A percentile compares a stretch with the other conserved stretches of the same genome.
These are phyloP conservation scores for Galleria mellonella DNA, from an alignment of 1,140 invertebrate genomes.

Conservation along the genomic window DNA sequence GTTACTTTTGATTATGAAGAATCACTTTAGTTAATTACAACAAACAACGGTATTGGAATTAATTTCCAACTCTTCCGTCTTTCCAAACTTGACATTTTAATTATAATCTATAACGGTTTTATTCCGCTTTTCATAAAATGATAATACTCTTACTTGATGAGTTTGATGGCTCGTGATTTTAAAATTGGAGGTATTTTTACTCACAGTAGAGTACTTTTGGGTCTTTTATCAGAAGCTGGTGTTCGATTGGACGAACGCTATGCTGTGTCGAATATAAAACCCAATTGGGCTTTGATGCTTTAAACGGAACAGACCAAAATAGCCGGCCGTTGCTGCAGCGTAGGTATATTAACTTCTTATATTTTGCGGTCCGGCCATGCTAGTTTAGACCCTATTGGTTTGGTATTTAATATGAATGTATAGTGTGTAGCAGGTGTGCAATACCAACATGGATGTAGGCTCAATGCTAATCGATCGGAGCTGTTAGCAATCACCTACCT, in stretches of 20 bases:
- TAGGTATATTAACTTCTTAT: neutral
- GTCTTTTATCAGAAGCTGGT: slow-evolving; percentile 40
- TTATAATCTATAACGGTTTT: slow-evolving; percentile 5
- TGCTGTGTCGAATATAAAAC: slow-evolving; percentile 56
- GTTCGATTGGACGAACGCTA: slow-evolving; percentile 53
- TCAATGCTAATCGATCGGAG: slow-evolving; percentile 51
- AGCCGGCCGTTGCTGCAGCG: slow-evolving; percentile 11
- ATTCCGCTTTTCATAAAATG: neutral
- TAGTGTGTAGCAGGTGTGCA: neutral
- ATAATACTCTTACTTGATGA: neutral
- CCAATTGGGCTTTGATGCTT: slow-evolving; percentile 62
- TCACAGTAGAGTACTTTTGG: slow-evolving; percentile 21
- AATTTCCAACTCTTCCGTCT: neutral
- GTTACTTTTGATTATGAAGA: slow-evolving; percentile 18
- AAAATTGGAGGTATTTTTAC: slow-evolving; percentile 10
- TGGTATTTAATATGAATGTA: neutral
- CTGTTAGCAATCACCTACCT: slow-evolving; percentile 63
- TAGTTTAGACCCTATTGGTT: slow-evolving; percentile 17
- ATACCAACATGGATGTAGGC: slow-evolving; percentile 18
- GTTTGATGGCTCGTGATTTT: neutral
- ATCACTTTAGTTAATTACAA: slow-evolving; percentile 3
- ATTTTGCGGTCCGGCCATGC: neutral
- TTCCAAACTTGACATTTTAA: neutral
- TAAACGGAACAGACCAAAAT: slow-evolving; percentile 49
- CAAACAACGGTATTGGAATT: slow-evolving; percentile 3